Evolutionary conservation across 2,797 vertebrate genomes (phyloP).

Genomic region (Crypturellus tataupa): DNA sequence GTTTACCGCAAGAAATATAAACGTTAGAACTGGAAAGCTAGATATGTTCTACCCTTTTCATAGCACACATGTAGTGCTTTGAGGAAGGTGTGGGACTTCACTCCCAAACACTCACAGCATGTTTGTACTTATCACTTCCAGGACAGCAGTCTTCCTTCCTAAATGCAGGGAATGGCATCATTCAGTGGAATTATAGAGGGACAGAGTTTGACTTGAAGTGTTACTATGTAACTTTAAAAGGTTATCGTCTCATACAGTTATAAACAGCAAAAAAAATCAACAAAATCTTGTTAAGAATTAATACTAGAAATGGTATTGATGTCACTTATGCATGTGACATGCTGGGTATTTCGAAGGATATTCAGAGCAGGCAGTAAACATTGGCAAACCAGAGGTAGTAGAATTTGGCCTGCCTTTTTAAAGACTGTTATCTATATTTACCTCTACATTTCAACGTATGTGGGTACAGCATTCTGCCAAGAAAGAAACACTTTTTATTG

Average conservation of each 20-base stretch:
- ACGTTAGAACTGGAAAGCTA: neutral
- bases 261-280: neutral
- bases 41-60: neutral
- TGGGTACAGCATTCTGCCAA: constrained; percentile 25
- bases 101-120: neutral
- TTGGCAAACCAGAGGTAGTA: neutral
- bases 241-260: neutral
- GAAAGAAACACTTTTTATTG: constrained; percentile 51
- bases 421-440: constrained; percentile 1
- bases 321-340: neutral
- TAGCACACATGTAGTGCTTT: neutral
- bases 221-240: constrained; percentile 16
- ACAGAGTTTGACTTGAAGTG: constrained; percentile 12
- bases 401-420: constrained; percentile 23
- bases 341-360: neutral
- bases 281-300: constrained; percentile 13
- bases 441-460: neutral
- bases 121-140: neutral
- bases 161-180: constrained; percentile 5
- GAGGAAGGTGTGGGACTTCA: neutral
- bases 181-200: constrained; percentile 2
- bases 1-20: neutral
- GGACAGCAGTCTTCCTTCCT: constrained; percentile 25
- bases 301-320: neutral
- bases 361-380: neutral